Evolutionary conservation across 2,797 vertebrate genomes (phyloP), one percentile per base, ranked within the genome.

Genomic region (Salarias fasciatus): DNA sequence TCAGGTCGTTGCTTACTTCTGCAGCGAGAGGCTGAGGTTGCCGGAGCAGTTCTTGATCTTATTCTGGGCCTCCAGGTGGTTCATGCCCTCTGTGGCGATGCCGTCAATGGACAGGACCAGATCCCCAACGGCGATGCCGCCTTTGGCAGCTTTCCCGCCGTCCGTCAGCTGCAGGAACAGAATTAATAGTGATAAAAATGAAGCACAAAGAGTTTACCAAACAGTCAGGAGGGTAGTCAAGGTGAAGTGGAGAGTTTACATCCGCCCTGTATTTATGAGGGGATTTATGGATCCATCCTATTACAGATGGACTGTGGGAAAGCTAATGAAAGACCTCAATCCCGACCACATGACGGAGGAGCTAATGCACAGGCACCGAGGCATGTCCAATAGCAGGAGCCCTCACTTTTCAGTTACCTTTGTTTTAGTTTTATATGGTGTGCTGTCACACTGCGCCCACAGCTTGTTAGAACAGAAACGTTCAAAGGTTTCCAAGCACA

Each of bases 41-140:
- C 92, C 95, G 15, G 93, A 84, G 78, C 96, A 96, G 18, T 88
- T 94, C 88, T 99, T 99, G 86, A 99, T 98, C 91, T 97, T 99
- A 93, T 97, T 99, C 87, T 99, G 97, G 51, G 97, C 97, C 90
- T 98, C 97, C 44, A 99, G 93, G 60, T 99, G 96, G 86, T 97
- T 98, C 97, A 99, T 97, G 44, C 95, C 93, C 0, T 98, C 95
- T 0, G 97, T 95, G 79, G 91, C 91, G 82, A 98, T 92, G 48
- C 96, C 97, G 13, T 96, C 95, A 18, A 99, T 98, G 84, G 93
- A 96, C 77, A 98, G 90, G 79, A 99, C 95, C 78, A 94, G 72
- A 43, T 99, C 96, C n/a, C 98, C 96, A 15, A 98, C 94, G 0
- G 92, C 88, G 12, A 99, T 92, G 0, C 94, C 92, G 0, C 94